phyloP scores from a whole-genome alignment of 2,888 invertebrate genomes.

The Drosophila atripex region DNA sequence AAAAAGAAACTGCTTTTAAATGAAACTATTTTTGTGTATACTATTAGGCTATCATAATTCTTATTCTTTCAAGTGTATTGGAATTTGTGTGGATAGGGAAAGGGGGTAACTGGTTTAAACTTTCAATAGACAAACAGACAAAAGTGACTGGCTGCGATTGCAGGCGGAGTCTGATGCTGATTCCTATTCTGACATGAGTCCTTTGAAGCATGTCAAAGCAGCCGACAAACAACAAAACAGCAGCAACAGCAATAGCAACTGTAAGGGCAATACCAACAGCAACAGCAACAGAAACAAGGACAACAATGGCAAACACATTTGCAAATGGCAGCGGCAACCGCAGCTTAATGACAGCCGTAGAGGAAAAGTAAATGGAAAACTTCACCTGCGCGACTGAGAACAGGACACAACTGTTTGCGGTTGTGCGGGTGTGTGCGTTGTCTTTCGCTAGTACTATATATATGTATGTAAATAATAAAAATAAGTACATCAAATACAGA shows the following conservation, averaged over 20 bases:
- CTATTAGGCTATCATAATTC: background rate
- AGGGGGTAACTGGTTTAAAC: constrained; percentile 69
- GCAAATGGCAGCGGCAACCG: constrained; percentile 76
- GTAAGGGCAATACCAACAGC: constrained; percentile 27
- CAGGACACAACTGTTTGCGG: constrained; percentile 57
- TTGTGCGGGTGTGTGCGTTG: constrained; percentile 18
- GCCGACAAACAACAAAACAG: constrained; percentile 57
- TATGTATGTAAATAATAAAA: constrained; percentile 60
- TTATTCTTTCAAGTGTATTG: constrained; percentile 3
- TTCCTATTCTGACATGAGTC: constrained; percentile 62
- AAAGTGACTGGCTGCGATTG: constrained; percentile 53
- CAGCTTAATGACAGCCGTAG: constrained; percentile 73
- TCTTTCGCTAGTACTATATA: constrained; percentile 11
- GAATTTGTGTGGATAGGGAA: constrained; percentile 17
- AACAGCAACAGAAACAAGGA: constrained; percentile 32
- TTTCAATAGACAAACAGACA: constrained; percentile 75
- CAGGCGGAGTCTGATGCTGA: constrained; percentile 13
- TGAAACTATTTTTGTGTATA: background rate
- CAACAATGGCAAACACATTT: constrained; percentile 74
- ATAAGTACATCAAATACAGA: constrained; percentile 60
- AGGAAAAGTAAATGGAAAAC: constrained; percentile 56
- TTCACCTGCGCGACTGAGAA: constrained; percentile 65
- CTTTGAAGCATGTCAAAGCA: constrained; percentile 73
- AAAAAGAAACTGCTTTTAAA: too few species aligned
- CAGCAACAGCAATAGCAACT: constrained; percentile 47